Evolutionary conservation across 2,113 vertebrate species (phyloP).

Genomic region (Corvus hawaiiensis): DNA sequence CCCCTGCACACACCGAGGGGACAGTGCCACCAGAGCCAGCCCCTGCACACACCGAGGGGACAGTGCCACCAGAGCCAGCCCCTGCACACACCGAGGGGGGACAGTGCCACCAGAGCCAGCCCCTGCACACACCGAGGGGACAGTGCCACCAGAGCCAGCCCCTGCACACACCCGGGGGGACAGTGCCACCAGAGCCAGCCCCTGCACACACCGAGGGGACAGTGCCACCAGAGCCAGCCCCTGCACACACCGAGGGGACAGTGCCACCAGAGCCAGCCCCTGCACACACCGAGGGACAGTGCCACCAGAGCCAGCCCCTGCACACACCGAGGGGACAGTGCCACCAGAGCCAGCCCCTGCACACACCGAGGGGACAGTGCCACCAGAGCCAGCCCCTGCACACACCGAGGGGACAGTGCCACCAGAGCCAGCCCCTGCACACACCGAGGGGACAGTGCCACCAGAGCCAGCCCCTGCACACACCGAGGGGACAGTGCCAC

Average conservation of each 20-base stretch:
- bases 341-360: not conserved
- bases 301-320: not conserved
- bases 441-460: too few species aligned
- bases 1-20: not conserved
- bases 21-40: not conserved
- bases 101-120: not conserved
- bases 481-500: too few species aligned
- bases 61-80: too few species aligned
- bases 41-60: not conserved
- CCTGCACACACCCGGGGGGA: not conserved
- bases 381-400: too few species aligned
- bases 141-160: not conserved
- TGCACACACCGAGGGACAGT: not conserved
- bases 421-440: not conserved
- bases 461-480: too few species aligned
- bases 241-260: not conserved
- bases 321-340: rapidly evolving
- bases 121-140: rapidly evolving
- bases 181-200: too few species aligned
- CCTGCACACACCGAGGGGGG: too few species aligned
- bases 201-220: too few species aligned
- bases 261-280: not conserved
- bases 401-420: too few species aligned
- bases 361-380: not conserved
- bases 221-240: not conserved